Evolutionary conservation across 2,888 invertebrate genomes (phyloP), one percentile per base, ranked within the genome.

Genomic region (Tubiluchus corallicola): DNA sequence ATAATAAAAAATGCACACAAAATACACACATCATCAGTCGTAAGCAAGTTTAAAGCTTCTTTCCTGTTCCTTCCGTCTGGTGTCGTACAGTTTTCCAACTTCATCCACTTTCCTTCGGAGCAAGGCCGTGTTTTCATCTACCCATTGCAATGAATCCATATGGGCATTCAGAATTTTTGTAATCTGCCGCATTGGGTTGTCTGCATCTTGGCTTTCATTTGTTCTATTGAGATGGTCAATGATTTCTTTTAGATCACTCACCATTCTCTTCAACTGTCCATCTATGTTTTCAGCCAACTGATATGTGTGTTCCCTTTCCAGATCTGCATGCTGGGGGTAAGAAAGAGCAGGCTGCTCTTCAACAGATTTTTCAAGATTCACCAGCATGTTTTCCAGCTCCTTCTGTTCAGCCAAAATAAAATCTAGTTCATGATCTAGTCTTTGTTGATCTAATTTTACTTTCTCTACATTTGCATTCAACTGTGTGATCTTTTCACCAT

Each of bases 121-220:
- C 49, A 77, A 72, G 0, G 76, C 74, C 3, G 84, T 79, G 45
- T 82, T 81, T 50, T 79, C 76, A 60, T 92, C 90, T 38, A 94
- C 76, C 88, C 88, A 92, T 55, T 90, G 85, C 59, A 94, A 71
- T 0, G 88, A 87, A 40, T 85, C 87, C 80, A 90, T 90, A 61
- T 94, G 94, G 0, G 90, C 87, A 67, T 90, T 92, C 2, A 94
- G 68, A 50, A 94, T 90, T 52, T 83, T 81, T 1, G 85, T 81
- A 52, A 94, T 83, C 68, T 90, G 88, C 4, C 82, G 79, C 41
- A 90, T 79, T n/a, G n/a, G n/a, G n/a, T n/a, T n/a, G n/a, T n/a
- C n/a, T n/a, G n/a, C n/a, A n/a, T n/a, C 64, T 41, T 61, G 59
- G 17, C 51, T 54, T 54, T 80, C 75, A 58, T 82, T 85, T 0